Base-by-base conservation (phyloP, 2,113 vertebrate genomes). In the Triplophysa dalaica region DNA sequence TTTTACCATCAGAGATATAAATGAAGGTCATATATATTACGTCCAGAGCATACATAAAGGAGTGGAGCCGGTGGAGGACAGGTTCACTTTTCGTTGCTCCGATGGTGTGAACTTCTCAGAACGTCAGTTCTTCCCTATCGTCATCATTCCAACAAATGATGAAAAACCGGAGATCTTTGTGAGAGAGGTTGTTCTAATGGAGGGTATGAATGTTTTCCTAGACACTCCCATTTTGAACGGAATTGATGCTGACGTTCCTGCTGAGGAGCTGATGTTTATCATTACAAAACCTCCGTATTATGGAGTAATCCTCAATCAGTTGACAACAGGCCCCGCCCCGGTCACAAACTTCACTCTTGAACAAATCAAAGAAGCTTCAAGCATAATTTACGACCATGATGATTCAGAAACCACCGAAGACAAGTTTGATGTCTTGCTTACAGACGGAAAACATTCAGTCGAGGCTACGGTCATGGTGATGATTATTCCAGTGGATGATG, bases 361-460 rank as follows among this genome's bases (percentile, higher is more conserved):
- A 80, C 92, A 97, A 90, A 97, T 99, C 86, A 88, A 89, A 11
- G 96, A 96, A 81, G 94, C 92, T 43, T 98, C 96, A 14, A 98
- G 89, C 86, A 95, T 99, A 83, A 93, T 98, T 85, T 99, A 99
- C 0, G 94, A 98, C 64, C 97, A 99, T 0, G 96, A 99, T 84
- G 94, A 98, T 85, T 96, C 97, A 3, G 97, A 99, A 89, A 97
- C 95, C 2, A 95, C 89, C 81, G 92, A 94, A 48, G 97, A 99
- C 87, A 94, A 93, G 87, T 96, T 98, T 86, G 91, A 95, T 48
- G 89, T 99, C 62, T 90, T 91, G 52, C 88, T 99, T 75, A 94
- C 94, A 0, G 97, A 99, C 76, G 95, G 97, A 12, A 95, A 93
- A 81, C 92, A 95, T 83, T 91, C 84, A 0, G 70, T 94, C 76